A percentile compares a stretch with the other conserved stretches of the same genome.
Evolutionary conservation across 2,888 invertebrate genomes (phyloP).

Genomic region (Apotomis capreana): DNA sequence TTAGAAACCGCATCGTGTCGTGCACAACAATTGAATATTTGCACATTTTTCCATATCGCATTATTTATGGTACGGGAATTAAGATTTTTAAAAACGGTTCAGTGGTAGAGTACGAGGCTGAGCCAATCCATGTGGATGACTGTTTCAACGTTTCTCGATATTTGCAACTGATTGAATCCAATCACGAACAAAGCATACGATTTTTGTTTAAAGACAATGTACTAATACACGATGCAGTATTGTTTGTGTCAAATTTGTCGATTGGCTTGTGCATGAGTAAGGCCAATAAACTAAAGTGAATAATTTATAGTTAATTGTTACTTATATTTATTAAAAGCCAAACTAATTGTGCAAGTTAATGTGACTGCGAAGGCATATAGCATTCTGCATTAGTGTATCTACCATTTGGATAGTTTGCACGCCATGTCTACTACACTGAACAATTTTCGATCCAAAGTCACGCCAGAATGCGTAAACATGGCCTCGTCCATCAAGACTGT

Average conservation of each 20-base stretch:
- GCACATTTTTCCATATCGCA: background rate
- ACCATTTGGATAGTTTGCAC: background rate
- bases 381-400: background rate
- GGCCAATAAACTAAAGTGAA: background rate
- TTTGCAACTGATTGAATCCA: background rate
- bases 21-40: background rate
- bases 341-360: background rate
- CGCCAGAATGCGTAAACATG: conserved; percentile 1
- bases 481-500: background rate
- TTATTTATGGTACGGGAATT: background rate
- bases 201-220: background rate
- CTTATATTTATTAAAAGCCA: background rate
- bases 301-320: background rate
- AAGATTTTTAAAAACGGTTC: background rate
- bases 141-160: background rate
- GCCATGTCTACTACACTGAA: background rate
- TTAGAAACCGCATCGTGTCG: background rate
- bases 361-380: background rate
- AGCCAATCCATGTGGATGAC: background rate
- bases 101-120: background rate
- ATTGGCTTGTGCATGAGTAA: background rate
- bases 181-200: background rate
- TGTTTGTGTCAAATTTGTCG: background rate
- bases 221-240: background rate
- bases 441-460: background rate